These are phyloP conservation scores for Ctenomys sociabilis DNA, from an alignment of 2,113 vertebrate species.

Conservation along the genomic window DNA sequence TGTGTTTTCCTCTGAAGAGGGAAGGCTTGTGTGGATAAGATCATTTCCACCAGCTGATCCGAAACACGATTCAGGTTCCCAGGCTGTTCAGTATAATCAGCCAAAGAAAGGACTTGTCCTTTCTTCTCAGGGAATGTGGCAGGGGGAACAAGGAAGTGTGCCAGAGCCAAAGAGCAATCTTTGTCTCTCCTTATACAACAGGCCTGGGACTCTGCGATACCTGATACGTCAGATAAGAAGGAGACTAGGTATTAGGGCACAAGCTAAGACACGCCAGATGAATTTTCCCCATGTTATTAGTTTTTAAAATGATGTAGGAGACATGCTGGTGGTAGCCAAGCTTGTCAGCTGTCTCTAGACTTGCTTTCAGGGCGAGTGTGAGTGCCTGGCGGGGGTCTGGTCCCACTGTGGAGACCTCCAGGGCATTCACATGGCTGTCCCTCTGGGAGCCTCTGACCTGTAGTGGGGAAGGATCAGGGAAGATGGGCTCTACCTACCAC, in stretches of 20 bases:
- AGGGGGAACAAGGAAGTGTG: constrained; percentile 32
- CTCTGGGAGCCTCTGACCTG: background rate
- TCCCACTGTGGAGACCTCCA: background rate
- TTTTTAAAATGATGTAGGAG: constrained; percentile 45
- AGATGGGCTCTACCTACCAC: background rate
- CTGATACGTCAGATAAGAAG: background rate
- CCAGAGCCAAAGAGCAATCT: background rate
- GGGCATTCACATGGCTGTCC: background rate
- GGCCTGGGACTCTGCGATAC: background rate
- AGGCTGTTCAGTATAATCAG: background rate
- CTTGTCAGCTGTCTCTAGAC: background rate
- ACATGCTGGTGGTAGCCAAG: constrained; percentile 56
- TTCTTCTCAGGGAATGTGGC: constrained; percentile 15
- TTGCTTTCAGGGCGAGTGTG: background rate
- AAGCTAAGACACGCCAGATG: constrained; percentile 38
- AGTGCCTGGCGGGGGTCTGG: background rate
- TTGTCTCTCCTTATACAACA: background rate
- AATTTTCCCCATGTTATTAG: constrained; percentile 23
- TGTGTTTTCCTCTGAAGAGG: background rate
- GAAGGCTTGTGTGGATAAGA: no score
- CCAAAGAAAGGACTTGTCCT: constrained; percentile 16
- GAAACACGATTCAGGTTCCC: background rate
- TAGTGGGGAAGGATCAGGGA: background rate
- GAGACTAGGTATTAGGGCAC: background rate
- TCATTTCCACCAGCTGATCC: background rate